phyloP scores from a whole-genome alignment of 2,888 invertebrate species.

The Nephrocerus scutellatus region DNA sequence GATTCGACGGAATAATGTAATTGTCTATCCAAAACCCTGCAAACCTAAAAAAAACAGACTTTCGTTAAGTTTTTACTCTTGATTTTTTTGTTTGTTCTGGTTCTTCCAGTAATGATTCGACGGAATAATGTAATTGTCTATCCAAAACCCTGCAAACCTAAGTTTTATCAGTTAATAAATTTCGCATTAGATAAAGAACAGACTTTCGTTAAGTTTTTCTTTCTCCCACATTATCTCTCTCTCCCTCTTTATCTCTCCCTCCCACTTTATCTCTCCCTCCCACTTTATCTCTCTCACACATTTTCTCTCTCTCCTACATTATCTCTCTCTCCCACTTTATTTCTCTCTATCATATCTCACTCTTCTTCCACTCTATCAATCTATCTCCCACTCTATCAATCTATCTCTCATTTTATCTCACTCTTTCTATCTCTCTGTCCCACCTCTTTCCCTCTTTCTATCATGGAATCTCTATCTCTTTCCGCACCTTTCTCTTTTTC shows the following conservation, averaged over 20 bases:
- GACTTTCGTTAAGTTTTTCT: background rate
- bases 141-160: too few species aligned
- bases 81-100: constrained; percentile 1
- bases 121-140: too few species aligned
- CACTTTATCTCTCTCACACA: constrained; percentile 11
- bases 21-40: too few species aligned
- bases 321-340: background rate
- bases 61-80: too few species aligned
- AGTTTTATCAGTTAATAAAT: too few species aligned
- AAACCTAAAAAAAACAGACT: too few species aligned
- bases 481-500: background rate
- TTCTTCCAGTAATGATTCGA: too few species aligned
- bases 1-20: too few species aligned
- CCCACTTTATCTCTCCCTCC: background rate
- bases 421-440: background rate
- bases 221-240: background rate
- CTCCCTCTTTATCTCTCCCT: background rate
- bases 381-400: background rate
- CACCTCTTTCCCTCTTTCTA: background rate
- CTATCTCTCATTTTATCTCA: background rate
- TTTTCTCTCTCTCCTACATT: constrained; percentile 9
- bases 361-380: background rate
- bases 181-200: too few species aligned
- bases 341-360: background rate
- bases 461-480: background rate